Base-by-base conservation (phyloP, 2,888 invertebrate species). In the Stenodera caucasica region DNA sequence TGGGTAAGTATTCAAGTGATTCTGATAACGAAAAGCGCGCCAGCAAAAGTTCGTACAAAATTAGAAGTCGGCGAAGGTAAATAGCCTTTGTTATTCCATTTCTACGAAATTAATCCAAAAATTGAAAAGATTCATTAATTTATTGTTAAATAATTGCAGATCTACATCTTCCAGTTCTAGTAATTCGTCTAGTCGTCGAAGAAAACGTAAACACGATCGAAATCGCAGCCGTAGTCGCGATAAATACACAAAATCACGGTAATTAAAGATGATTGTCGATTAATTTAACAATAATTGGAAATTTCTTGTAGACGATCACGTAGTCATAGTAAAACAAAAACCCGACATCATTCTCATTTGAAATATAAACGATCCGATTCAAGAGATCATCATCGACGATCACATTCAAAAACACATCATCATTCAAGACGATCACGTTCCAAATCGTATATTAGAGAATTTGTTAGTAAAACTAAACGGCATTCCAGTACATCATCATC, bases 1-100 rank as follows among this genome's bases (percentile, higher is more conserved):
- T 81, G 81, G 80, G 81, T 75, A 81, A 79, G 74, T 80, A 80
- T 76, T 81, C 81, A 49, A 80, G 79, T 67, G 80, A 78, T 72
- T 80, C 81, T 57, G 80, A 80, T 68, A 72, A 70, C 70, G 80
- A 80, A 66, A 78, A 74, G 61, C 72, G 75, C 54, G 70, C 74
- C 64, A 74, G 72, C 72, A 80, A 77, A 74, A 74, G 74, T 57
- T 72, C 74, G 50, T 72, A 73, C 71, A 79, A 77, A 72, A 76
- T 71, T 73, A 77, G 73, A 70, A 73, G 67, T 68, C 77, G 76
- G 65, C 74, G 74, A 67, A 78, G 79, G 79, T 80, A 75, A 75
- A 76, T 3, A 2, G 40, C 2, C 3, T 40, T 18, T 18, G 2
- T 14, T 60, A 52, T 60, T 56, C 21, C 8, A 45, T 11, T 51